Percentiles rank a stretch among this genome's conserved stretches.
phyloP scores from a whole-genome alignment of 2,113 vertebrate species.

The Rhabdomys dilectus region DNA sequence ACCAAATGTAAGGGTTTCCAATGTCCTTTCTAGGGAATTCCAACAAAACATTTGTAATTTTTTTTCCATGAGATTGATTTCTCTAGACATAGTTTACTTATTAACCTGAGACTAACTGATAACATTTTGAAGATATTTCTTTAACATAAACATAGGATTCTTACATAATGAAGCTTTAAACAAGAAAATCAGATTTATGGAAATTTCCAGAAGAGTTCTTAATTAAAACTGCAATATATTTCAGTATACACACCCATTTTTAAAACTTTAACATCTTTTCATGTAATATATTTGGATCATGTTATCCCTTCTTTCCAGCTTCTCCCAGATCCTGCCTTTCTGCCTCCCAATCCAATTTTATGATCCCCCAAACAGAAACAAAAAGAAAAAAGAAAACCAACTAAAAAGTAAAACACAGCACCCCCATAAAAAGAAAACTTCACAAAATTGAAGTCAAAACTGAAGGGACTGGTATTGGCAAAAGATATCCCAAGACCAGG shows the following conservation, averaged over 20 bases:
- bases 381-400: neutral
- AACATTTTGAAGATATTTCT: conserved; percentile 13
- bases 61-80: conserved; percentile 40
- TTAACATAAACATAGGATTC: conserved; percentile 27
- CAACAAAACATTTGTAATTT: conserved; percentile 3
- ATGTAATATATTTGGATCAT: neutral
- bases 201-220: neutral
- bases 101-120: neutral
- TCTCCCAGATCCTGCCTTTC: neutral
- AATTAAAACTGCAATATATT: neutral
- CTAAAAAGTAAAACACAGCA: neutral
- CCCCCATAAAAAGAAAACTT: neutral
- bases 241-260: neutral
- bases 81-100: neutral
- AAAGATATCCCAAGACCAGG: neutral
- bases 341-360: neutral
- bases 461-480: neutral
- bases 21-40: neutral
- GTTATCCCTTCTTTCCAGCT: neutral
- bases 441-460: neutral
- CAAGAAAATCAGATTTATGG: conserved; percentile 1
- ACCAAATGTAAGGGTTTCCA: neutral
- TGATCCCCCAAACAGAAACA: neutral
- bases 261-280: neutral
- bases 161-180: neutral